phyloP scores from a whole-genome alignment of 2,888 invertebrate genomes.

The Iphiclides podalirius region DNA sequence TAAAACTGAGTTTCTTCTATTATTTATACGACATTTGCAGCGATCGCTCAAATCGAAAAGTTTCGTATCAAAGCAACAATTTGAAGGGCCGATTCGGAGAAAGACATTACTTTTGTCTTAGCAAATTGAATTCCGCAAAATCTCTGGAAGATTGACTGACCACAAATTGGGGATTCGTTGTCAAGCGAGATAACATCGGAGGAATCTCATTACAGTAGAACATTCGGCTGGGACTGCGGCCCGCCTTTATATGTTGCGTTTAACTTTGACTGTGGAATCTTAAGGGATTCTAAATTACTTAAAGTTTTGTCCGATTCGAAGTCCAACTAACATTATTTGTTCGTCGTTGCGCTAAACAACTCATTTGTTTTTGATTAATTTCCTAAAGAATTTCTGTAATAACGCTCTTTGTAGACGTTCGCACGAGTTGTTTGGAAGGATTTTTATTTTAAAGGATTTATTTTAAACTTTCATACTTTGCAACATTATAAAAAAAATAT shows the following conservation, averaged over 20 bases:
- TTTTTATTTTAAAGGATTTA: too few relatives aligned
- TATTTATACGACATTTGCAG: too few relatives aligned
- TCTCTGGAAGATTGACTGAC: constrained; percentile 72
- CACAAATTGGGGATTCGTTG: constrained; percentile 76
- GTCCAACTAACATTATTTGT: constrained; percentile 16
- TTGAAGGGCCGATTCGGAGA: constrained; percentile 43
- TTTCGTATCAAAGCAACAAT: constrained; percentile 35
- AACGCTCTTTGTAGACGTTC: neutral
- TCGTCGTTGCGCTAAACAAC: constrained; percentile 25
- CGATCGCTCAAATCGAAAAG: too few relatives aligned
- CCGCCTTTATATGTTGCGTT: constrained; percentile 55
- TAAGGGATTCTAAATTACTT: constrained; percentile 50
- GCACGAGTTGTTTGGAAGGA: neutral
- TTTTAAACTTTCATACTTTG: too few relatives aligned
- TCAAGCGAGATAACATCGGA: constrained; percentile 71
- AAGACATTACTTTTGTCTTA: constrained; percentile 66
- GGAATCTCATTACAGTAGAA: constrained; percentile 75
- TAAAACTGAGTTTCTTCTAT: too few relatives aligned
- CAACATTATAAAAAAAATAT: too few relatives aligned
- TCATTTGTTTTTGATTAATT: constrained; percentile 10
- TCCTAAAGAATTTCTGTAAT: neutral
- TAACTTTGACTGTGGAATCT: constrained; percentile 56
- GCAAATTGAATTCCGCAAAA: constrained; percentile 72
- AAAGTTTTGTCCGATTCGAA: constrained; percentile 22
- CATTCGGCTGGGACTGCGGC: constrained; percentile 50